Evolutionary conservation across 2,113 vertebrate species (phyloP), one percentile per base, ranked within the genome.

Genomic region (Chascanopsetta lugubris): DNA sequence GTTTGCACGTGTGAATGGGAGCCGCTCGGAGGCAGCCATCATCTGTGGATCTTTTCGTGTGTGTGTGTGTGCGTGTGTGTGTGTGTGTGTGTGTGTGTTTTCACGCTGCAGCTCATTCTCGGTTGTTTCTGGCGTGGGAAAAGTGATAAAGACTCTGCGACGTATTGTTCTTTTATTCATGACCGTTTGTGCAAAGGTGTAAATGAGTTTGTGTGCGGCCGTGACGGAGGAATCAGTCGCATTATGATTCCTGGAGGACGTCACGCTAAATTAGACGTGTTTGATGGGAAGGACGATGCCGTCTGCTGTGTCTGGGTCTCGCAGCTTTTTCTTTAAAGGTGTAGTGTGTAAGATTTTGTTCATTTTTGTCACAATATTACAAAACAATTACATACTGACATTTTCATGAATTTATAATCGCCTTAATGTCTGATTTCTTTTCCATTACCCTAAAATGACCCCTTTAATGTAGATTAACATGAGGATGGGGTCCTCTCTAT

Each of bases 1-100:
- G 70, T 85, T 82, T 66, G 61, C 49, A 87, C 81, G 84, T 86
- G 81, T 85, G 82, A 85, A 83, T 85, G 77, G 22, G 78, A 72
- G 72, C 74, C 53, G 38, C 79, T 69, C 82, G 53, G 51, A 57
- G 77, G 77, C 74, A 61, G 80, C 70, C 70, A 38, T 38, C 34
- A 15, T 38, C 34, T 83, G 73, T 61, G 59, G 25, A 27, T 67
- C 30, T 80, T 75, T 75, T 50, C 68, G 24, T 56, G 48, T 73
- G 30, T 57, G 46, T 73, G 72, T 69, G 62, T 75, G n/a, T n/a
- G n/a, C 34, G 7, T 38, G 12, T 83, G 73, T 61, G 59, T 22
- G 25, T 67, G 34, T 80, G 73, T 75, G 47, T 66, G 24, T 56
- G 48, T 73, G 30, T 57, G 46, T 73, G 72, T 69, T 60, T 75